A percentile compares a stretch with the other conserved stretches of the same genome.
phyloP scores from a whole-genome alignment of 2,888 invertebrate species.

The Scaptomyza cyrtandrae region DNA sequence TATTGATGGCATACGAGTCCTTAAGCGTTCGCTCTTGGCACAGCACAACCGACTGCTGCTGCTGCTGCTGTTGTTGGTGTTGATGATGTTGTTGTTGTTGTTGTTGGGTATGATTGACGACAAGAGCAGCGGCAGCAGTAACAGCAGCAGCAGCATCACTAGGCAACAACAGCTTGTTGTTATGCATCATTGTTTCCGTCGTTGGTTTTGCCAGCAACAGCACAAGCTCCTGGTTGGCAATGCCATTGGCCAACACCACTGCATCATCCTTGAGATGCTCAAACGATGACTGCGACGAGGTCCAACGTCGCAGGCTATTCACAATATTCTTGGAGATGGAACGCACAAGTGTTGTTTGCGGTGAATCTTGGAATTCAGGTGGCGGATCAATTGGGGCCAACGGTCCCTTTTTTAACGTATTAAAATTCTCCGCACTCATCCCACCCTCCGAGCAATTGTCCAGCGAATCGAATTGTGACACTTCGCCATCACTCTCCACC shows the following conservation, averaged over 20 bases:
- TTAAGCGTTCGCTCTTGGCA: conserved; percentile 64
- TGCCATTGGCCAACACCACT: conserved; percentile 40
- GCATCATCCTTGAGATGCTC: conserved; percentile 79
- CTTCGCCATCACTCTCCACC: conserved; percentile 93
- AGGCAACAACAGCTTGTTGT: not conserved
- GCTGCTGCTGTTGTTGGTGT: conserved; percentile 4
- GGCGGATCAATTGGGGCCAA: conserved; percentile 92
- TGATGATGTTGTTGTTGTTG: conserved; percentile 40
- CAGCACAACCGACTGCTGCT: conserved; percentile 4
- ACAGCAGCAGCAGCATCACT: conserved; percentile 14
- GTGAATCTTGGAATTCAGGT: conserved; percentile 90
- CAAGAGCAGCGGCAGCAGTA: conserved; percentile 9
- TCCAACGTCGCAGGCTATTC: conserved; percentile 81
- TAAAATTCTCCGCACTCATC: conserved; percentile 93
- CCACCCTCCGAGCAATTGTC: conserved; percentile 90
- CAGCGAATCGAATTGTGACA: conserved; percentile 91
- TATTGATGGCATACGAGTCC: conserved; percentile 81
- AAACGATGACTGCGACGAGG: conserved; percentile 83
- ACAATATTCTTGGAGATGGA: conserved; percentile 81
- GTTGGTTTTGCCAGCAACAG: conserved; percentile 44
- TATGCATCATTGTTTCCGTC: conserved; percentile 2
- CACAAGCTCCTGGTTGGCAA: conserved; percentile 54
- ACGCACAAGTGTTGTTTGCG: conserved; percentile 83
- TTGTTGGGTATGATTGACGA: conserved; percentile 22
- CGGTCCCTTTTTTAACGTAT: conserved; percentile 92